phyloP scores from a whole-genome alignment of 1,140 invertebrate species.

The Bombus soroeensis region DNA sequence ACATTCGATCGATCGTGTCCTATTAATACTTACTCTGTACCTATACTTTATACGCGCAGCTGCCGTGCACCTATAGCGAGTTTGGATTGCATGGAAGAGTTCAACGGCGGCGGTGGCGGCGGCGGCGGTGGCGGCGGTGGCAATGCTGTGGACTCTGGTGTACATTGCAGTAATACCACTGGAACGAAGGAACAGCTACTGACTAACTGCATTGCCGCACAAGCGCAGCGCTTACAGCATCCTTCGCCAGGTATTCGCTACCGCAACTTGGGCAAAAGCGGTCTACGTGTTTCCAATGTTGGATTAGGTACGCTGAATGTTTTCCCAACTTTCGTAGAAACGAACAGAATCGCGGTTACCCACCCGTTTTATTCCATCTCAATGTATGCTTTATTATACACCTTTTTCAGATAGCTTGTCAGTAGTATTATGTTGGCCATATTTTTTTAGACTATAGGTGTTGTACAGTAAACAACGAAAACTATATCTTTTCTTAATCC shows the following conservation, averaged over 20 bases:
- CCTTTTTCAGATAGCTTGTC: neutral
- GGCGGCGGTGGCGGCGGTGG: slow-evolving; percentile 78
- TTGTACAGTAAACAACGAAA: neutral
- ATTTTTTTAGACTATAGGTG: neutral
- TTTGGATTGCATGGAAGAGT: slow-evolving; percentile 96
- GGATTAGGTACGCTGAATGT: slow-evolving; percentile 88
- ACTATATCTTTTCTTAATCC: too few species aligned
- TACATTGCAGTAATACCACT: slow-evolving; percentile 78
- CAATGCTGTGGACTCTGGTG: slow-evolving; percentile 75
- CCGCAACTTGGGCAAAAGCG: slow-evolving; percentile 96
- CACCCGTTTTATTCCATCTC: slow-evolving; percentile 10
- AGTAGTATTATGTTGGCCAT: neutral
- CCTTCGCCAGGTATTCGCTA: slow-evolving; percentile 90
- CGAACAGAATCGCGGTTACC: slow-evolving; percentile 32
- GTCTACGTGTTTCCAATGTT: slow-evolving; percentile 95
- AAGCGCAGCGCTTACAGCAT: slow-evolving; percentile 82
- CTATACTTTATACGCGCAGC: slow-evolving; percentile 82
- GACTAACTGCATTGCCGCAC: slow-evolving; percentile 79
- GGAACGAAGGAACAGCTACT: slow-evolving; percentile 83
- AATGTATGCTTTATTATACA: slow-evolving; percentile 6
- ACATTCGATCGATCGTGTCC: slow-evolving; percentile 42
- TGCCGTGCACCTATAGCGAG: slow-evolving; percentile 95
- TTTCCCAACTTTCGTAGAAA: slow-evolving; percentile 57
- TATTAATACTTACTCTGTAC: slow-evolving; percentile 44
- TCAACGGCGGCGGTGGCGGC: slow-evolving; percentile 85